Base-by-base conservation (phyloP, 2,113 vertebrate genomes). In the Pitta sordida region DNA sequence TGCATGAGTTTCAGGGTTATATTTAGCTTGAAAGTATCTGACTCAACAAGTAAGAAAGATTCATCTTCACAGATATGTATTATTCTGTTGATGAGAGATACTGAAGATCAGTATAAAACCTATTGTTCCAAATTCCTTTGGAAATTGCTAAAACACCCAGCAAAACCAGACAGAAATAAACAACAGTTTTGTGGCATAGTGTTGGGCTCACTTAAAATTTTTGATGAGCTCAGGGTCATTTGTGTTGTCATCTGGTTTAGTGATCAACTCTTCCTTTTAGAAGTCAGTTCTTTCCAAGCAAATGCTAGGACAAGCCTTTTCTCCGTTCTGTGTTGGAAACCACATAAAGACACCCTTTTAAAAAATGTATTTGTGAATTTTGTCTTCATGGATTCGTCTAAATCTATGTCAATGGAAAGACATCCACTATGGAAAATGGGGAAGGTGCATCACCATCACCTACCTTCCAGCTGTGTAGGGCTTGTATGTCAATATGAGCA, bases 1-100 rank as follows among this genome's bases (percentile, higher is more conserved):
- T 75, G 21, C 49, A 22, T 43, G 58, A 80, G 55, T 56, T 56
- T 80, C 55, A 68, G 30, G 32, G 63, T 69, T 88, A 69, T 46
- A 88, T 88, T 88, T 88, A 90, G 36, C 32, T 60, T 26, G 8
- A 67, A 90, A 88, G 22, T 69, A 10, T 80, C 60, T 83, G 68
- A 74, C 56, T 93, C 51, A 67, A 91, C 21, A 52, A 43, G 67
- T 83, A 65, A 49, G 46, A 78, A 67, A 60, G 12, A 53, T 62
- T 76, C 26, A 4, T 59, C 20, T 52, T 64, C 49, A 15, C 30
- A 70, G 46, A 52, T 69, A 55, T 1, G 7, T 34, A 27, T 11
- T 80, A 11, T 67, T 77, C 60, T 59, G 26, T 41, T n/a, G 29
- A 84, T 78, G 39, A 43, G 4, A 75, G 16, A 30, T 7, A 17